Conservation (phyloP, 2,888 invertebrate species). For the Agrypnus murinus region DNA sequence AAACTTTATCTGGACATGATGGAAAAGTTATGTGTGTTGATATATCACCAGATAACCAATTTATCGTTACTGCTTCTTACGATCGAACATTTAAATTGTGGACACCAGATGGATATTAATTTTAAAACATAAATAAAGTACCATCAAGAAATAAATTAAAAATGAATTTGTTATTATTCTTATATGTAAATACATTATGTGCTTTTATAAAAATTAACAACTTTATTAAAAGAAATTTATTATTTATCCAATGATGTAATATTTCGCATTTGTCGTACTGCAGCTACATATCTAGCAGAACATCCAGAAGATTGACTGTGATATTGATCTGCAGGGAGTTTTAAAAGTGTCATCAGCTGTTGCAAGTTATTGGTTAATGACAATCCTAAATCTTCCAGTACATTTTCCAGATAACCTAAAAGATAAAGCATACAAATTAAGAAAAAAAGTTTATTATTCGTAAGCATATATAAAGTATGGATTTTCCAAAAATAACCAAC, state of each 20-base stretch:
- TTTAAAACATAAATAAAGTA: background rate
- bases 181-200: no score
- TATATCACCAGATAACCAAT: constrained; percentile 91
- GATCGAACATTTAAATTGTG: constrained; percentile 98
- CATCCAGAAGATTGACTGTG: constrained; percentile 78
- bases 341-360: constrained; percentile 80
- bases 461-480: no score
- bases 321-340: constrained; percentile 81
- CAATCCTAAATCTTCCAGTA: constrained; percentile 87
- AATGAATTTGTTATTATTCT: no score
- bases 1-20: constrained; percentile 95
- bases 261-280: constrained; percentile 85
- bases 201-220: no score
- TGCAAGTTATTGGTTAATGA: constrained; percentile 80
- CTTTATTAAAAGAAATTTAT: background rate
- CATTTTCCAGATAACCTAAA: constrained; percentile 86
- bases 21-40: constrained; percentile 97
- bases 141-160: no score
- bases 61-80: constrained; percentile 94
- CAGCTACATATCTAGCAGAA: constrained; percentile 82
- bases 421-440: no score
- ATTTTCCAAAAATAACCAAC: no score
- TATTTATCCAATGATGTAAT: constrained; percentile 71
- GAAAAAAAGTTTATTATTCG: no score
- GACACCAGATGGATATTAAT: constrained; percentile 80